These are phyloP conservation scores for Nomada hirtipes DNA, from an alignment of 2,888 invertebrate species.

Conservation along the genomic window DNA sequence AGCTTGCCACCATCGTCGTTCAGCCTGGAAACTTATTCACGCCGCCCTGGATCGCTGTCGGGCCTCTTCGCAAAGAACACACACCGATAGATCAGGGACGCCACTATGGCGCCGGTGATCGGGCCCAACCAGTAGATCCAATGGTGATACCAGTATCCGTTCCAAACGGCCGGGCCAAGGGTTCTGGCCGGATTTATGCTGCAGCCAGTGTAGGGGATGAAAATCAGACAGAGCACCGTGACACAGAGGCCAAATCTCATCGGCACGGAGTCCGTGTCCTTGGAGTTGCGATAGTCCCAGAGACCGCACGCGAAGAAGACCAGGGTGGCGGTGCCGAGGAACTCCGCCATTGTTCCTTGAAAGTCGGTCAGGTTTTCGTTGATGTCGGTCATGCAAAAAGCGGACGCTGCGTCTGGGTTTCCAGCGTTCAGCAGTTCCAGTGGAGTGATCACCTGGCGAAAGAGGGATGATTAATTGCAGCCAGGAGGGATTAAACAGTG, in stretches of 20 bases:
- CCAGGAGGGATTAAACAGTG: neutral
- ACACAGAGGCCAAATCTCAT: constrained; percentile 89
- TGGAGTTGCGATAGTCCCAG: constrained; percentile 89
- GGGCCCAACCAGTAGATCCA: constrained; percentile 92
- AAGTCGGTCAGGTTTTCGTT: constrained; percentile 64
- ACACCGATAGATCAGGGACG: constrained; percentile 84
- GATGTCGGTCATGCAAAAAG: constrained; percentile 74
- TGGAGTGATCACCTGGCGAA: constrained; percentile 80
- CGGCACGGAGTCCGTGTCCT: constrained; percentile 88
- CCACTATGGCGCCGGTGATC: constrained; percentile 82
- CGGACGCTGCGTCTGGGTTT: neutral
- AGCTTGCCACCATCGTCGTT: constrained; percentile 14
- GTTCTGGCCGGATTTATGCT: constrained; percentile 91
- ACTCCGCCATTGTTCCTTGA: constrained; percentile 88
- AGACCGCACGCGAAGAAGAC: constrained; percentile 88
- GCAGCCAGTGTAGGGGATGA: constrained; percentile 89
- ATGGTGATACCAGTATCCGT: constrained; percentile 88
- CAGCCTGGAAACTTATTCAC: neutral
- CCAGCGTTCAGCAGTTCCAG: constrained; percentile 55
- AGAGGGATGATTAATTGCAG: neutral
- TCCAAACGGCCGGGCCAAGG: constrained; percentile 90
- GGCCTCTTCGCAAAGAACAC: constrained; percentile 36
- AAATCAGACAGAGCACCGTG: constrained; percentile 88
- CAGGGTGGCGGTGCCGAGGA: constrained; percentile 87
- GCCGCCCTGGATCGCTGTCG: neutral